A percentile compares a stretch with the other conserved stretches of the same genome.
Evolutionary conservation across 2,113 vertebrate species (phyloP).

Genomic region (Struthidea cinerea): DNA sequence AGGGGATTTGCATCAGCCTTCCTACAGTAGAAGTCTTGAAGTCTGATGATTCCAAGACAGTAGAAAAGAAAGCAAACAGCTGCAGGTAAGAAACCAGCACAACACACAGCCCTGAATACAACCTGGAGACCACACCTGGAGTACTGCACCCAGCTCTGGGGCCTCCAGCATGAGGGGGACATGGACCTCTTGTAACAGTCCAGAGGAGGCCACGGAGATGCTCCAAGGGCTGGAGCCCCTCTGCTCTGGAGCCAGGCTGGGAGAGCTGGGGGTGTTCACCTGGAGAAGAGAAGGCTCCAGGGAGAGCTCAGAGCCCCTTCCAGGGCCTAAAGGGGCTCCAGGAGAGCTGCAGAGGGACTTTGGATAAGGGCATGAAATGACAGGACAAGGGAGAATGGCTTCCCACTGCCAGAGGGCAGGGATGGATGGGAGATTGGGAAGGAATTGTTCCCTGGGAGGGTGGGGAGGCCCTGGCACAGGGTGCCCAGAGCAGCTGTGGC

Average conservation of each 20-base stretch:
- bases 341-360: accelerated
- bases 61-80: not conserved
- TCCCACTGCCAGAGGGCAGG: not conserved
- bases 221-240: not conserved
- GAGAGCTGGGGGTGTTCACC: not conserved
- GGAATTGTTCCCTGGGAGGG: not conserved
- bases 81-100: not conserved
- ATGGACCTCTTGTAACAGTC: not conserved
- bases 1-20: not conserved
- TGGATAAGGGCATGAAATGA: accelerated
- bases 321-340: not conserved
- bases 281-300: not conserved
- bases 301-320: not conserved
- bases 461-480: not conserved
- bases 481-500: not conserved
- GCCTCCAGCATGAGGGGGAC: not conserved
- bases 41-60: not conserved
- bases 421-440: not conserved
- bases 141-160: not conserved
- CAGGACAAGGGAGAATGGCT: not conserved
- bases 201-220: accelerated
- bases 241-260: not conserved
- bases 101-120: not conserved
- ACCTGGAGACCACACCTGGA: not conserved
- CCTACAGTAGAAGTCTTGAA: not conserved